Evolutionary conservation across 2,113 vertebrate genomes (phyloP).

Genomic region (Misgurnus mizolepis): DNA sequence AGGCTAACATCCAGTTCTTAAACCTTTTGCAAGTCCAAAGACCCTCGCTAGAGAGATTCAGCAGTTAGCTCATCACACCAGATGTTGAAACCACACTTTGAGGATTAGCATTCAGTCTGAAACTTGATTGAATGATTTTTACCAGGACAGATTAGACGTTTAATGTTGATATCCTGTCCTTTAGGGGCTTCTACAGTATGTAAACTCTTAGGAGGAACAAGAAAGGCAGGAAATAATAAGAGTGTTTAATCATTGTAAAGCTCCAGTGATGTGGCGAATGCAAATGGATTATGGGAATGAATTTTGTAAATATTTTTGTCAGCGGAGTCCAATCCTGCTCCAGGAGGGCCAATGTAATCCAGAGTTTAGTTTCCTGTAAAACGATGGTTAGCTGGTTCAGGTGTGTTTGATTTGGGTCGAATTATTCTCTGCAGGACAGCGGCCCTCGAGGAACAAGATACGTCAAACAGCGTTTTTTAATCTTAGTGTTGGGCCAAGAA

Average conservation of each 20-base stretch:
- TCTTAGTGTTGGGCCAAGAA: background rate
- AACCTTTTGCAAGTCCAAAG: constrained; percentile 23
- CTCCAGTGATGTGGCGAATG: background rate
- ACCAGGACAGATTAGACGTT: background rate
- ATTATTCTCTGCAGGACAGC: too few species aligned
- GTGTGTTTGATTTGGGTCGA: too few species aligned
- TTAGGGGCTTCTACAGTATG: background rate
- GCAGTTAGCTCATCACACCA: constrained; percentile 35
- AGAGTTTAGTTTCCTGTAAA: too few species aligned
- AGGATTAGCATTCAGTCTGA: constrained; percentile 27
- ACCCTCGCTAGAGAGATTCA: constrained; percentile 7
- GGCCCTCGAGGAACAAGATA: too few species aligned
- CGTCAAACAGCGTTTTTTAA: background rate
- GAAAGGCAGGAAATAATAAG: background rate
- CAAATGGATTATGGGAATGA: constrained; percentile 12
- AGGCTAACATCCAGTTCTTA: constrained; percentile 6
- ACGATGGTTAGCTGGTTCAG: too few species aligned
- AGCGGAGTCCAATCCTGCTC: too few species aligned
- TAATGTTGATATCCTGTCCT: constrained; percentile 13
- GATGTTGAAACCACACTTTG: constrained; percentile 29
- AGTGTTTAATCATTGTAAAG: constrained; percentile 6
- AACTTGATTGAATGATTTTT: constrained; percentile 26
- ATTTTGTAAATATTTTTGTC: background rate
- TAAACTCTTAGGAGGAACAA: background rate
- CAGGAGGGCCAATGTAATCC: too few species aligned